These are phyloP conservation scores for Machaerirhynchus nigripectus DNA, from an alignment of 2,113 vertebrate species.

Conservation along the genomic window DNA sequence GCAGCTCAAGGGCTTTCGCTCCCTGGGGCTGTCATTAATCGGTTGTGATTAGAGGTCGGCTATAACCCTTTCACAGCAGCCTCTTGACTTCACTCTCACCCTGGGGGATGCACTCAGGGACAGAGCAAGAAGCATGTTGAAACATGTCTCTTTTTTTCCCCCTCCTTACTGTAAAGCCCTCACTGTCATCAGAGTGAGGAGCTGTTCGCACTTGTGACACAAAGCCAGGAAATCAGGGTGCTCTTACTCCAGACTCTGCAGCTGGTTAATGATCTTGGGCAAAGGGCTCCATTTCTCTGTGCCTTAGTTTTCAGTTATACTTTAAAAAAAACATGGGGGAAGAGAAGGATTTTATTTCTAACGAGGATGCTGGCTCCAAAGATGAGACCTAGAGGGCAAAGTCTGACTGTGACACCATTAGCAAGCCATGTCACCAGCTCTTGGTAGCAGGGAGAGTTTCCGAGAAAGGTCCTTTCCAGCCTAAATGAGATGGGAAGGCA, in stretches of 20 bases:
- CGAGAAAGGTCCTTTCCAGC: background rate
- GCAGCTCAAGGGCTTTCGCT: constrained; percentile 49
- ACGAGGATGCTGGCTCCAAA: background rate
- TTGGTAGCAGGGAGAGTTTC: background rate
- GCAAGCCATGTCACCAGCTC: background rate
- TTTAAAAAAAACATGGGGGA: background rate
- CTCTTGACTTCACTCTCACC: constrained; percentile 59
- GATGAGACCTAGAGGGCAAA: background rate
- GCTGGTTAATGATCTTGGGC: constrained; percentile 16
- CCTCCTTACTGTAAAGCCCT: constrained; percentile 33
- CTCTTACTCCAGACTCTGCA: background rate
- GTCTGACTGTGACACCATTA: background rate
- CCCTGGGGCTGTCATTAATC: constrained; percentile 63
- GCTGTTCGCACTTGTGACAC: background rate
- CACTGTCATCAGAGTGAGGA: constrained; percentile 11
- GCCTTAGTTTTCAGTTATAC: background rate
- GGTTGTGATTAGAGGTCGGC: constrained; percentile 53
- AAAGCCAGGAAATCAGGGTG: constrained; percentile 7
- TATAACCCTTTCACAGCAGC: constrained; percentile 55
- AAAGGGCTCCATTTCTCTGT: background rate
- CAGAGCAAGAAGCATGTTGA: constrained; percentile 15
- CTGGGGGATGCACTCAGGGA: constrained; percentile 29
- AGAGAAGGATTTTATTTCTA: background rate
- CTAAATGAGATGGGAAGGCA: background rate
- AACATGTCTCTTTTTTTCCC: background rate